Evolutionary conservation across 2,113 vertebrate genomes (phyloP), one percentile per base, ranked within the genome.

Genomic region (Baryphthengus martii): DNA sequence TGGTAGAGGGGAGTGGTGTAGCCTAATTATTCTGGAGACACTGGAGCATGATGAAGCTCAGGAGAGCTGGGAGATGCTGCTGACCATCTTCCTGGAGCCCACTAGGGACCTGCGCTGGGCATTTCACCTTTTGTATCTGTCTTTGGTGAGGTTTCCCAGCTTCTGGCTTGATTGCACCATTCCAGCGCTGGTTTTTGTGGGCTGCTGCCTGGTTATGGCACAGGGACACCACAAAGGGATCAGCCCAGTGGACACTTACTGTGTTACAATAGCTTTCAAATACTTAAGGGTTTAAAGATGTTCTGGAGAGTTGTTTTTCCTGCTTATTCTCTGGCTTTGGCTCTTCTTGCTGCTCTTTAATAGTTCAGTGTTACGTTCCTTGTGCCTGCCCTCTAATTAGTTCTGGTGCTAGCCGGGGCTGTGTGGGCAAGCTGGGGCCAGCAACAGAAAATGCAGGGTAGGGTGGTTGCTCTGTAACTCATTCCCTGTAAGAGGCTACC

Each of bases 31-130:
- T 58, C 14, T 1, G 9, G 13, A 6, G 28, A 44, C 6, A 1
- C 0, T 3, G 9, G 8, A 20, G 11, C 0, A 0, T 2, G 35
- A 0, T 2, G 35, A 37, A 59, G 35, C 31, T 73, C 5, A 6
- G 31, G 65, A 61, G 24, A 70, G 19, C 37, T 40, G 40, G 8
- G n/a, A 13, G 14, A 3, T 53, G n/a, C 45, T 68, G 11, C 84
- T 26, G 63, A 17, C 24, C 0, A 1, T 21, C 28, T 25, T 90
- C 19, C 37, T 40, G 55, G 33, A 88, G 37, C n/a, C n/a, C 3
- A 1, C 3, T 26, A 39, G 20, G n/a, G 29, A 67, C 6, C 17
- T 17, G n/a, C 10, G 20, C 45, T 33, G 29, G 29, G 3, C 3
- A 2, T 45, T 94, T 63, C 53, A 52, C 52, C 12, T 65, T 75